Conservation (phyloP, 35 echinoderm and acorn worm genomes). For the Heliocidaris erythrogramma region DNA sequence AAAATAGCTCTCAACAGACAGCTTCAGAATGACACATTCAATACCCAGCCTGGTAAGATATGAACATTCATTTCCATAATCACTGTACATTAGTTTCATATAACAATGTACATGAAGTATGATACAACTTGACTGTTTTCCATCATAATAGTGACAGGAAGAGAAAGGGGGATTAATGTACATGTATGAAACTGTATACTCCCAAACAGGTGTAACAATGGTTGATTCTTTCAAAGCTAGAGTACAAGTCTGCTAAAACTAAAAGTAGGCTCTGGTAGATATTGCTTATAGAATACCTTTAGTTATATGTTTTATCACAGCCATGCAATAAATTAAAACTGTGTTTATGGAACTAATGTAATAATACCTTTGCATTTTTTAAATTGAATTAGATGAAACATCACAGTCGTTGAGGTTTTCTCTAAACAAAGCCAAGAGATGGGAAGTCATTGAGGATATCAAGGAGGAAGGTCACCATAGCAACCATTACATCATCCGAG, state of each 20-base stretch:
- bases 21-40: constrained; percentile 9
- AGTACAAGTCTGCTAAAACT: too few relatives aligned
- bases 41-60: constrained; percentile 3
- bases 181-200: too few relatives aligned
- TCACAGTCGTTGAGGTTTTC: background rate
- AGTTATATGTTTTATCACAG: too few relatives aligned
- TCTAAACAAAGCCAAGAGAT: constrained; percentile 40
- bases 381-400: background rate
- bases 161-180: too few relatives aligned
- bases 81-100: background rate
- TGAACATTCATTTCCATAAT: background rate
- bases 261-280: too few relatives aligned
- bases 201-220: too few relatives aligned
- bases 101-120: too few relatives aligned
- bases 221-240: too few relatives aligned
- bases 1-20: background rate
- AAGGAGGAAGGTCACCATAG: constrained; percentile 24
- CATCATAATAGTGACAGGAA: too few relatives aligned
- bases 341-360: background rate
- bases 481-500: constrained; percentile 37
- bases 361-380: background rate
- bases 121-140: too few relatives aligned
- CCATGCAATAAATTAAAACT: too few relatives aligned
- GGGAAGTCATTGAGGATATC: constrained; percentile 25
- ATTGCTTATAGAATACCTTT: too few relatives aligned